Evolutionary conservation across 37 sponge, comb jelly and placozoan species (phyloP).

Genomic region (Eunapius fragilis): DNA sequence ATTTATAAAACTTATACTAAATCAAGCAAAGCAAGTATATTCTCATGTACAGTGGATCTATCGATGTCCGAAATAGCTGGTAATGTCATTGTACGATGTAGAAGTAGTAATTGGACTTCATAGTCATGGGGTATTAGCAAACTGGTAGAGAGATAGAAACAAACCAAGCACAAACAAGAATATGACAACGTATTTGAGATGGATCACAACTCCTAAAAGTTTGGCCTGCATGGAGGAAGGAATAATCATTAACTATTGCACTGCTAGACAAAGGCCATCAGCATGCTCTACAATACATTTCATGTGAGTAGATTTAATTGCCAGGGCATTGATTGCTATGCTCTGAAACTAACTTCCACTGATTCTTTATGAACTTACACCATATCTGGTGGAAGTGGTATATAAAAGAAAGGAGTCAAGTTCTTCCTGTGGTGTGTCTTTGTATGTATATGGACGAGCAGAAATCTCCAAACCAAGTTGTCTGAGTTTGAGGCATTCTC

Average conservation of each 20-base stretch:
- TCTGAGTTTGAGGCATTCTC: conserved; percentile 39
- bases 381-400: conserved; percentile 59
- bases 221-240: conserved; percentile 42
- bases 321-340: not conserved
- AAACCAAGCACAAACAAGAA: conserved; percentile 31
- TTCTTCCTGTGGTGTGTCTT: conserved; percentile 57
- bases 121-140: not conserved
- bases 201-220: conserved; percentile 57
- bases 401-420: conserved; percentile 70
- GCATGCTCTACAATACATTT: not conserved
- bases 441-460: conserved; percentile 69
- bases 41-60: no score
- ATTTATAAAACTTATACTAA: no score
- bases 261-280: not conserved
- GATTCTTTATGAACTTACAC: conserved; percentile 9
- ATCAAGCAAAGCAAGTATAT: no score
- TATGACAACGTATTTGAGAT: conserved; percentile 52
- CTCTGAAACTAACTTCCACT: not conserved
- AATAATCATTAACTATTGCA: not conserved
- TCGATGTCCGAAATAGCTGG: no score
- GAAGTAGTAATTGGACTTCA: no score
- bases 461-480: conserved; percentile 61
- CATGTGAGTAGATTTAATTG: not conserved
- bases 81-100: no score
- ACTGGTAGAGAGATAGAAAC: not conserved